These are phyloP conservation scores for Eupeodes luniger DNA, from an alignment of 2,888 invertebrate genomes.

Conservation along the genomic window DNA sequence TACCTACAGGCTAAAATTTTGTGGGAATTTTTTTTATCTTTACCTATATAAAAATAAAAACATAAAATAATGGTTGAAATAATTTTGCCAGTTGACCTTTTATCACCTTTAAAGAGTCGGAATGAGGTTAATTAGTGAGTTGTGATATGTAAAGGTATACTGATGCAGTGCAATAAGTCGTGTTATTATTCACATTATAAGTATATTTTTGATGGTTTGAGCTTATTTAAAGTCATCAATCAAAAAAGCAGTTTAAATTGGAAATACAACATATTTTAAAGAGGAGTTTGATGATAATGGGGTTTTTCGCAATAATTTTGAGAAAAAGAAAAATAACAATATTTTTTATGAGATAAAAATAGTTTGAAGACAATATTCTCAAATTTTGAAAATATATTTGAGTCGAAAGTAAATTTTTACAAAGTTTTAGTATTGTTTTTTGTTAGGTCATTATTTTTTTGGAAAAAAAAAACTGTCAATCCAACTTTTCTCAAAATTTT, in stretches of 20 bases:
- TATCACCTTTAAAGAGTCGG: constrained; percentile 18
- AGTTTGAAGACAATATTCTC: too few species aligned
- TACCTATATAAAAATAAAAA: too few species aligned
- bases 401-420: too few species aligned
- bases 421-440: too few species aligned
- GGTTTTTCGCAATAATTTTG: background rate
- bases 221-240: constrained; percentile 48
- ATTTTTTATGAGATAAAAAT: too few species aligned
- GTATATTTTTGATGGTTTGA: constrained; percentile 49
- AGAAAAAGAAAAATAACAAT: too few species aligned
- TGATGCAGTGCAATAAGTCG: constrained; percentile 49
- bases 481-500: too few species aligned
- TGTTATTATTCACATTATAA: background rate
- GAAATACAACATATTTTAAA: background rate
- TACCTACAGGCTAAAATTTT: constrained; percentile 18
- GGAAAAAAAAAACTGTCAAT: too few species aligned
- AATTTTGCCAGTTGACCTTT: constrained; percentile 60
- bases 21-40: constrained; percentile 43
- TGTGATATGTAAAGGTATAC: constrained; percentile 6
- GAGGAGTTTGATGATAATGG: background rate
- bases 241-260: background rate
- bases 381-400: too few species aligned
- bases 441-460: too few species aligned
- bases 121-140: constrained; percentile 73
- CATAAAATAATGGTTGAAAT: constrained; percentile 30